Evolutionary conservation across 2,797 vertebrate species (phyloP).

Genomic region (Pangasius mekongensis): DNA sequence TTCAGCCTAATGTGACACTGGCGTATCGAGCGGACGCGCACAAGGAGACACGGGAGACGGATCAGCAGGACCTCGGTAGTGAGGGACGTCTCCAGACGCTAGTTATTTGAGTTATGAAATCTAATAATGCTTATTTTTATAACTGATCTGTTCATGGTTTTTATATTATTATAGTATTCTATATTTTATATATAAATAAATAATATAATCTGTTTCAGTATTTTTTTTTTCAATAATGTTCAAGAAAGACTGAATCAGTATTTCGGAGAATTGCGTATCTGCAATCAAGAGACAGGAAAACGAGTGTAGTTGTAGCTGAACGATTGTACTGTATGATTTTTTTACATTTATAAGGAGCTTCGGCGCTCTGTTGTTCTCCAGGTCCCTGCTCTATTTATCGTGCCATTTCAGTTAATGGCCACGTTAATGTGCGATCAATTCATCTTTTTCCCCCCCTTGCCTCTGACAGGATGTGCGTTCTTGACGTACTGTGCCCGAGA

Average conservation of each 20-base stretch:
- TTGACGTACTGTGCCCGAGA: slow-evolving; percentile 90
- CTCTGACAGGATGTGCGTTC: slow-evolving; percentile 86
- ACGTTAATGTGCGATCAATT: slow-evolving; percentile 6
- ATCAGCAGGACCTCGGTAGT: not conserved
- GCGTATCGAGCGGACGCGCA: slow-evolving; percentile 41
- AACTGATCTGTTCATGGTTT: too few species aligned
- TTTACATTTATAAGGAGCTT: slow-evolving; percentile 6
- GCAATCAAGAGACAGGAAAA: not conserved
- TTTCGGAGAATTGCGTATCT: not conserved
- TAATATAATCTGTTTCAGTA: not conserved
- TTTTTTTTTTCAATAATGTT: not conserved
- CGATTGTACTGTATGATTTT: not conserved
- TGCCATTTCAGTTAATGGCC: slow-evolving; percentile 7
- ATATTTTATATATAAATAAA: too few species aligned
- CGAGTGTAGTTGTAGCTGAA: not conserved
- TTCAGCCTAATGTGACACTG: slow-evolving; percentile 36
- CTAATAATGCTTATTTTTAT: not conserved
- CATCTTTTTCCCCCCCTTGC: not conserved
- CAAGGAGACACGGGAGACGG: slow-evolving; percentile 41
- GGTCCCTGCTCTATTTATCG: slow-evolving; percentile 12
- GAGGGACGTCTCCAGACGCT: slow-evolving; percentile 18
- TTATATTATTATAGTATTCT: too few species aligned
- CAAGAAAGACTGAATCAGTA: not conserved
- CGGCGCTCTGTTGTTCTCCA: not conserved
- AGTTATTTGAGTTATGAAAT: slow-evolving; percentile 5